Conservation (phyloP, 1,140 invertebrate species). For the Arctopsyche grandis region DNA sequence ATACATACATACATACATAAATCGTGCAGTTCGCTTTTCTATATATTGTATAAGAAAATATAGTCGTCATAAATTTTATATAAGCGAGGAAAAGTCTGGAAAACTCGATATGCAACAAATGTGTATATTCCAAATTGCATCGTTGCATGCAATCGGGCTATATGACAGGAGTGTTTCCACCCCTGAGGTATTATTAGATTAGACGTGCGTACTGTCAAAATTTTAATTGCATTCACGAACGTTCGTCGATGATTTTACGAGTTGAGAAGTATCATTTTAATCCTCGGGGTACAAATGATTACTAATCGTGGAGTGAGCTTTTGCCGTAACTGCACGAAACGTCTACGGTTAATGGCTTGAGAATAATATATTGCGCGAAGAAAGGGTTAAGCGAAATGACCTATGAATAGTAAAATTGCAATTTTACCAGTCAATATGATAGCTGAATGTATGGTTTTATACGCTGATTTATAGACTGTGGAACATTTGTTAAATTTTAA, state of each 20-base stretch:
- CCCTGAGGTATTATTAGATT: not conserved
- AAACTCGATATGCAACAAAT: not conserved
- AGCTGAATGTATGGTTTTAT: too few relatives aligned
- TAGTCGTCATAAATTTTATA: too few relatives aligned
- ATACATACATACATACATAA: not conserved
- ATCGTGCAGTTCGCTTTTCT: not conserved
- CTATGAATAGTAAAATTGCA: not conserved
- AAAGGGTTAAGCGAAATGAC: not conserved
- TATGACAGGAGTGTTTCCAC: not conserved
- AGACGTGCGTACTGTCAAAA: not conserved
- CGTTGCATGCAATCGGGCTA: not conserved
- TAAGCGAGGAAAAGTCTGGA: not conserved
- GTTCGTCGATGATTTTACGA: too few relatives aligned
- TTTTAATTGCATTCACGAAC: too few relatives aligned
- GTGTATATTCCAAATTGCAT: slow-evolving; percentile 5
- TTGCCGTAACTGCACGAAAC: not conserved
- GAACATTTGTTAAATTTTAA: too few relatives aligned
- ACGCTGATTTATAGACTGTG: too few relatives aligned
- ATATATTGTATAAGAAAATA: not conserved
- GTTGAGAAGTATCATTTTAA: too few relatives aligned
- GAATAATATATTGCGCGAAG: not conserved
- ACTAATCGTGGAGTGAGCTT: not conserved
- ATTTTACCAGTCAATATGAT: not conserved
- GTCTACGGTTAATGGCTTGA: not conserved
- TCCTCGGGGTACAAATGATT: not conserved